phyloP scores from a whole-genome alignment of 2,888 invertebrate genomes.

The Dermolepida albohirtum region DNA sequence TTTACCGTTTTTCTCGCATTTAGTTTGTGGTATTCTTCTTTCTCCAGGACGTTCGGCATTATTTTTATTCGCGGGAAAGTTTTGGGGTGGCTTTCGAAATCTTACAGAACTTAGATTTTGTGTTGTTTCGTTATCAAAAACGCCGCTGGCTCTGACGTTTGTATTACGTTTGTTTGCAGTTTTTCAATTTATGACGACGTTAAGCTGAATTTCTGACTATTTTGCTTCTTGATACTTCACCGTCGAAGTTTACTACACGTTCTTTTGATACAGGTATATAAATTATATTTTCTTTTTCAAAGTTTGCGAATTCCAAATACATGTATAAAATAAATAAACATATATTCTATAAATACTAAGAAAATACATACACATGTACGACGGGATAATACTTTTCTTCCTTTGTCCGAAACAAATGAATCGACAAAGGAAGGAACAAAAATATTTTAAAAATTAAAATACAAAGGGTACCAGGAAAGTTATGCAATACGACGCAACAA shows the following conservation, averaged over 20 bases:
- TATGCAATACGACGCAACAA: too few species aligned
- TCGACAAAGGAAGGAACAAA: too few species aligned
- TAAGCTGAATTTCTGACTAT: constrained; percentile 30
- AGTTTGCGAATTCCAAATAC: too few species aligned
- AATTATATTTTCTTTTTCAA: too few species aligned
- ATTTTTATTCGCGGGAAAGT: constrained; percentile 27
- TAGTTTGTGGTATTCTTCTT: constrained; percentile 5
- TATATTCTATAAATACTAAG: too few species aligned
- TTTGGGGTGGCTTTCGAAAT: constrained; percentile 25
- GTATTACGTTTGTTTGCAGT: constrained; percentile 28
- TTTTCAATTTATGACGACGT: constrained; percentile 30
- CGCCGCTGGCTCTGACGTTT: constrained; percentile 30
- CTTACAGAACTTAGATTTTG: constrained; percentile 28
- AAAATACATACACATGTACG: too few species aligned
- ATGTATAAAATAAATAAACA: too few species aligned
- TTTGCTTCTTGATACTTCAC: constrained; percentile 18
- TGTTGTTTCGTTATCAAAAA: constrained; percentile 22
- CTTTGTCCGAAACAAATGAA: too few species aligned
- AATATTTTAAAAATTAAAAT: too few species aligned
- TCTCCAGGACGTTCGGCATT: constrained; percentile 21
- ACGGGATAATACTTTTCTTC: too few species aligned
- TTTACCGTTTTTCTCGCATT: constrained; percentile 13
- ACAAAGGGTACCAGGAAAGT: too few species aligned
- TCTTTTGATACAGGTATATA: constrained; percentile 1
- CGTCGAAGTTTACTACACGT: constrained; percentile 1